phyloP scores from a whole-genome alignment of 2,797 vertebrate genomes.

The Anguilla obscura region DNA sequence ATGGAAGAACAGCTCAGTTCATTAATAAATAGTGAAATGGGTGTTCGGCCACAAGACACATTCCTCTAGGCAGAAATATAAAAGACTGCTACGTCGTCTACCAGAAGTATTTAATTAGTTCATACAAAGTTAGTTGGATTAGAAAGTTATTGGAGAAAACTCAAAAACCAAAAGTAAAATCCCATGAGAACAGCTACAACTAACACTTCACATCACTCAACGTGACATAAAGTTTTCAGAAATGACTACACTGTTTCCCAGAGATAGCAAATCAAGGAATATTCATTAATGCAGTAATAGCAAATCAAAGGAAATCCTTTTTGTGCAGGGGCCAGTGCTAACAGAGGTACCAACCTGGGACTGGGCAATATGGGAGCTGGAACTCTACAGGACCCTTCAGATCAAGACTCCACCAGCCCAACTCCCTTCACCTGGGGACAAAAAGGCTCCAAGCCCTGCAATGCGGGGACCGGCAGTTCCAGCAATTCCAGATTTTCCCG shows the following conservation, averaged over 20 bases:
- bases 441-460: constrained; percentile 17
- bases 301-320: constrained; percentile 51
- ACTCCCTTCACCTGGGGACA: constrained; percentile 22
- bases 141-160: constrained; percentile 38
- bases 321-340: not conserved
- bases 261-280: not conserved
- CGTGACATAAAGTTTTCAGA: constrained; percentile 32
- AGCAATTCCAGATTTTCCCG: constrained; percentile 40
- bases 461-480: constrained; percentile 19
- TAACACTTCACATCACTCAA: constrained; percentile 51
- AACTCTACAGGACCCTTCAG: not conserved
- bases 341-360: not conserved
- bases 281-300: constrained; percentile 16
- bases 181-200: constrained; percentile 42
- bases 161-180: constrained; percentile 31
- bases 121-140: constrained; percentile 34
- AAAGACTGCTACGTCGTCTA: constrained; percentile 39
- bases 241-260: constrained; percentile 8
- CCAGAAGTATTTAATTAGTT: constrained; percentile 43
- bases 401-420: not conserved
- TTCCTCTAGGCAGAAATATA: constrained; percentile 44
- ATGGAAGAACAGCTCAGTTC: constrained; percentile 44
- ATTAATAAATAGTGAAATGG: constrained; percentile 47
- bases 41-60: constrained; percentile 36
- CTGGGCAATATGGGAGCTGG: not conserved